These are phyloP conservation scores for Dysdera silvatica DNA, from an alignment of 1,140 invertebrate genomes.

Conservation along the genomic window DNA sequence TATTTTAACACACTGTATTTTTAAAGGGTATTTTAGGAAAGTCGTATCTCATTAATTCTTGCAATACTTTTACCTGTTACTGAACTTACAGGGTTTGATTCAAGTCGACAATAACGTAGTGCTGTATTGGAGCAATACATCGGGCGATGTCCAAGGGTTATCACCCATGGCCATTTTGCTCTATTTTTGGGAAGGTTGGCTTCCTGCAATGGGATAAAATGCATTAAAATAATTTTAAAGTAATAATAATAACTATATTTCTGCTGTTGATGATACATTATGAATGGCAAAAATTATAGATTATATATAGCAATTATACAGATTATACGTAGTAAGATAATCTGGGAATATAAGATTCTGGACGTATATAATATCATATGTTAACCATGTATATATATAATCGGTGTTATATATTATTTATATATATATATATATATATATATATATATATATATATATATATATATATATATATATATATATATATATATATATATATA, in stretches of 20 bases:
- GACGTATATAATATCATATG: too few relatives aligned
- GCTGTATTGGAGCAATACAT: slow-evolving; percentile 88
- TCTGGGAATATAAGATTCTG: too few relatives aligned
- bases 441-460: too few relatives aligned
- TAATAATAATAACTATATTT: background rate
- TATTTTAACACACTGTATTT: background rate
- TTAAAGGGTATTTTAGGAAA: background rate
- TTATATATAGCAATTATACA: background rate
- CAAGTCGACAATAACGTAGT: slow-evolving; percentile 15
- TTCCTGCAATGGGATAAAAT: slow-evolving; percentile 37
- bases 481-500: too few relatives aligned
- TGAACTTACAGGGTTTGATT: slow-evolving; percentile 22
- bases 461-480: too few relatives aligned
- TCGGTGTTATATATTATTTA: too few relatives aligned
- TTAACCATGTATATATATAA: too few relatives aligned
- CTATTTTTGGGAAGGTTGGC: slow-evolving; percentile 54
- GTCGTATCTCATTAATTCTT: background rate
- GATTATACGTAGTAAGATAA: background rate
- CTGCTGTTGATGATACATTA: too few relatives aligned
- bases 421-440: too few relatives aligned
- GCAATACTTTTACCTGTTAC: too few relatives aligned
- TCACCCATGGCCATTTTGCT: slow-evolving; percentile 74
- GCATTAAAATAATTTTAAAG: background rate
- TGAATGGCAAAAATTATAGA: too few relatives aligned
- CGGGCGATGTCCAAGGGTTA: slow-evolving; percentile 83